Conservation (phyloP, 1,140 invertebrate species). For the Cydia amplana region DNA sequence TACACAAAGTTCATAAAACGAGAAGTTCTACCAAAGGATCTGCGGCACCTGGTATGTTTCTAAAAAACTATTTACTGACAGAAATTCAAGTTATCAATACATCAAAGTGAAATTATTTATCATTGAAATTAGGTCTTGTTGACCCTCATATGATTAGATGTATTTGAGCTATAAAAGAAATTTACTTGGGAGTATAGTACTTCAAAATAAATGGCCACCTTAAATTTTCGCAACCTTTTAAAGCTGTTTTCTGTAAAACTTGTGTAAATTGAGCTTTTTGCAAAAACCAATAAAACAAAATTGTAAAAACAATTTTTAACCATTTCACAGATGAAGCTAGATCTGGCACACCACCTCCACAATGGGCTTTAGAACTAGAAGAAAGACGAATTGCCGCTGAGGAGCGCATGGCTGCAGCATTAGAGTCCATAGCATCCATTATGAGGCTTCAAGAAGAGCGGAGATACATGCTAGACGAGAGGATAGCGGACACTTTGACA, state of each 20-base stretch:
- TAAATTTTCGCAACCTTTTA: too few relatives aligned
- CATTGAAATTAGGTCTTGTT: too few relatives aligned
- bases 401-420: constrained; percentile 62
- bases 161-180: background rate
- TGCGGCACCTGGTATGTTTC: background rate
- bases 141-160: background rate
- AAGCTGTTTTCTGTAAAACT: too few relatives aligned
- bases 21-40: background rate
- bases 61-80: background rate
- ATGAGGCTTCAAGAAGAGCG: constrained; percentile 62
- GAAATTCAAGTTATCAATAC: background rate
- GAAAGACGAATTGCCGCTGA: constrained; percentile 65
- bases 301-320: constrained; percentile 1
- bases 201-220: too few relatives aligned
- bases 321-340: constrained; percentile 46
- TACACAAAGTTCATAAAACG: constrained; percentile 1
- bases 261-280: too few relatives aligned
- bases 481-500: constrained; percentile 59
- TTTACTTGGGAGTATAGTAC: too few relatives aligned
- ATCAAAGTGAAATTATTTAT: too few relatives aligned
- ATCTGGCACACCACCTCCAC: constrained; percentile 55
- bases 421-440: constrained; percentile 58
- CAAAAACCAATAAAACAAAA: background rate
- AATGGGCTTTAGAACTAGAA: constrained; percentile 69
- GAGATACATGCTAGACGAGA: constrained; percentile 51